phyloP scores from a whole-genome alignment of 2,113 vertebrate genomes.

The Dolichallabes microphthalmus region DNA sequence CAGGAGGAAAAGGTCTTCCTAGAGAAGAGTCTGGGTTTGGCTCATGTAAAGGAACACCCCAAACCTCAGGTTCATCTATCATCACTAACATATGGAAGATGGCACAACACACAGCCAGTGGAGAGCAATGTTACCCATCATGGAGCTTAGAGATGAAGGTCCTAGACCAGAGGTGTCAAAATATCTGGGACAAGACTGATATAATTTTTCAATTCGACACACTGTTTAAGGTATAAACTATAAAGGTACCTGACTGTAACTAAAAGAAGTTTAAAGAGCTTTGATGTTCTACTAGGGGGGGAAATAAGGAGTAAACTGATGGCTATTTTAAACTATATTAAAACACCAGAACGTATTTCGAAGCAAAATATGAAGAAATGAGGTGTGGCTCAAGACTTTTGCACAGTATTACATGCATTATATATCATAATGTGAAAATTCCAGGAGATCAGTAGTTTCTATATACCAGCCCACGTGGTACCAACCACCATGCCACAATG shows the following conservation, averaged over 20 bases:
- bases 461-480: neutral
- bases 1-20: constrained; percentile 85
- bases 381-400: too few relatives aligned
- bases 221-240: neutral
- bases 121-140: constrained; percentile 48
- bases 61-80: constrained; percentile 89
- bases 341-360: too few relatives aligned
- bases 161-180: constrained; percentile 1
- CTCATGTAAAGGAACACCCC: constrained; percentile 81
- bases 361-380: too few relatives aligned
- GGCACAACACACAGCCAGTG: constrained; percentile 59
- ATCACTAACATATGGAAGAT: constrained; percentile 71
- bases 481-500: neutral
- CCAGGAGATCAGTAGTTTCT: neutral
- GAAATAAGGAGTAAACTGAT: neutral
- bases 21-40: constrained; percentile 79
- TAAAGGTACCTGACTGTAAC: neutral
- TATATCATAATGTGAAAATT: neutral
- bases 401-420: too few relatives aligned
- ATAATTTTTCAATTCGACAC: neutral
- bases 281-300: neutral
- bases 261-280: neutral
- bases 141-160: neutral
- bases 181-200: neutral
- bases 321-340: neutral